A percentile compares a stretch with the other conserved stretches of the same genome.
These are phyloP conservation scores for Mallotus villosus DNA, from an alignment of 2,797 vertebrate species.

Conservation along the genomic window DNA sequence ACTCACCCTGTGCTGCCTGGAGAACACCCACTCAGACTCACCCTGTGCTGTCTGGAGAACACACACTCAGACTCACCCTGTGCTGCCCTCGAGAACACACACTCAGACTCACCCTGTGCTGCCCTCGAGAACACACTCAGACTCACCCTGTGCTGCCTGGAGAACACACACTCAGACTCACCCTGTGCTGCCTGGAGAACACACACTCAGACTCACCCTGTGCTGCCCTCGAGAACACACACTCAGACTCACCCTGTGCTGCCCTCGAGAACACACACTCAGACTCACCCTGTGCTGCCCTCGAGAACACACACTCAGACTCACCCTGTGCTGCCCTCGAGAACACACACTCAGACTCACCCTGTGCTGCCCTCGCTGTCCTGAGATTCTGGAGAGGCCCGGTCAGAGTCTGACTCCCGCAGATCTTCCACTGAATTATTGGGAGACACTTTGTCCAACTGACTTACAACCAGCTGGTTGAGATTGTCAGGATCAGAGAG, in stretches of 20 bases:
- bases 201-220: conserved; percentile 14
- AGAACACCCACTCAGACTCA: conserved; percentile 53
- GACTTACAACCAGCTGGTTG: conserved; percentile 76
- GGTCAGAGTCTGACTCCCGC: conserved; percentile 55
- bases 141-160: too few species aligned
- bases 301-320: conserved; percentile 50
- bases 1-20: neutral
- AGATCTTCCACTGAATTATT: conserved; percentile 58
- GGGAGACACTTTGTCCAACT: conserved; percentile 59
- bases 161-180: conserved; percentile 48
- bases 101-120: conserved; percentile 50
- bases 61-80: conserved; percentile 15
- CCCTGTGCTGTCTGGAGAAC: conserved; percentile 23
- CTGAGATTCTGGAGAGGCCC: conserved; percentile 41
- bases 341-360: conserved; percentile 26
- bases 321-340: conserved; percentile 33
- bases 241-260: conserved; percentile 55
- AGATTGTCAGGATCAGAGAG: conserved; percentile 78
- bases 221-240: too few species aligned
- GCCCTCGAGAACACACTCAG: conserved; percentile 39
- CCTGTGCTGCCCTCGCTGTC: conserved; percentile 35
- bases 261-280: conserved; percentile 39
- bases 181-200: conserved; percentile 33
- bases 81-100: too few species aligned
- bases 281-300: too few species aligned